Conservation (phyloP, 2,888 invertebrate genomes). For the Leptothorax acervorum region DNA sequence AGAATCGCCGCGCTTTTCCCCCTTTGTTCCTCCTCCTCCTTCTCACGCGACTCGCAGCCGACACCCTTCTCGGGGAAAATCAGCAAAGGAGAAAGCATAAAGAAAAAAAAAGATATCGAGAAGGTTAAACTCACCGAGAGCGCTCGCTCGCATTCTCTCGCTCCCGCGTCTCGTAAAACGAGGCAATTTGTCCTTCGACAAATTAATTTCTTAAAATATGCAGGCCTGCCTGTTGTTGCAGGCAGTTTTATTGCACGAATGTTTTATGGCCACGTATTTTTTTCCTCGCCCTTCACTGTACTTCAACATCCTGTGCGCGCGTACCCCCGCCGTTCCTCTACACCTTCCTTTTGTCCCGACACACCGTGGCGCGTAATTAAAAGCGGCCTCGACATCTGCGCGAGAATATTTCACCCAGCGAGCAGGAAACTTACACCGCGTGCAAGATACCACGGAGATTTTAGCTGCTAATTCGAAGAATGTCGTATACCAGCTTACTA, state of each 20-base stretch:
- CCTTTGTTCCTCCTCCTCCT: not conserved
- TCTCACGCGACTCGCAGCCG: not conserved
- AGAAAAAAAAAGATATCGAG: conserved; percentile 20
- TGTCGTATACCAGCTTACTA: conserved; percentile 11
- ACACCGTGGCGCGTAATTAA: conserved; percentile 69
- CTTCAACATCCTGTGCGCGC: conserved; percentile 39
- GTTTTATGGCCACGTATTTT: conserved; percentile 73
- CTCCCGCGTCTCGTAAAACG: conserved; percentile 60
- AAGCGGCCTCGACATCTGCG: conserved; percentile 58
- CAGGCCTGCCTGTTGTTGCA: conserved; percentile 70
- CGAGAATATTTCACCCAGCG: conserved; percentile 61
- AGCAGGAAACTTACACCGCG: not conserved
- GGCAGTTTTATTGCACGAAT: conserved; percentile 77
- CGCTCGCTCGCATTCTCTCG: conserved; percentile 35
- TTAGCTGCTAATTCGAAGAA: conserved; percentile 16
- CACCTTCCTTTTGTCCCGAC: conserved; percentile 27
- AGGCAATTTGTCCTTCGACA: conserved; percentile 79
- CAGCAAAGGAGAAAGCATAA: conserved; percentile 31
- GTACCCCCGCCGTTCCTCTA: not conserved
- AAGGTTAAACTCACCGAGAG: conserved; percentile 58
- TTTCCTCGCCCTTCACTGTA: conserved; percentile 45
- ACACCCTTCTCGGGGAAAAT: conserved; percentile 63
- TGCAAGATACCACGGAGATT: conserved; percentile 6
- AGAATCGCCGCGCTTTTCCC: conserved; percentile 21
- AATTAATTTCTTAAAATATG: conserved; percentile 79